These are phyloP conservation scores for Acanthisitta chloris DNA, from an alignment of 2,113 vertebrate genomes.

Conservation along the genomic window DNA sequence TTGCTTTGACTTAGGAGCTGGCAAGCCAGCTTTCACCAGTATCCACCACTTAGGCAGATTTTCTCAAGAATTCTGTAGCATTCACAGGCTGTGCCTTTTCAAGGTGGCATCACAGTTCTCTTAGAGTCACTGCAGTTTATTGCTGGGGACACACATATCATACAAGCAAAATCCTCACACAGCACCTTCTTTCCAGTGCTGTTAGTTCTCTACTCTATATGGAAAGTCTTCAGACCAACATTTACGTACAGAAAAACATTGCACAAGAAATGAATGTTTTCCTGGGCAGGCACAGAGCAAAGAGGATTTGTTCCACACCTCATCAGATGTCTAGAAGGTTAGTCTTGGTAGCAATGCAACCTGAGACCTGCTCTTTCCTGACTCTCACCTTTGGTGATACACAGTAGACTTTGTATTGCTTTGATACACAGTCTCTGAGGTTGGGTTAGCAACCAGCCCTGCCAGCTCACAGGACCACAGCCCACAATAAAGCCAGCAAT, in stretches of 20 bases:
- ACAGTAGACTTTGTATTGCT: neutral
- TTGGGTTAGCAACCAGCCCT: neutral
- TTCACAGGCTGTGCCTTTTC: neutral
- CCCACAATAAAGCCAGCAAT: neutral
- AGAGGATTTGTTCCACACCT: neutral
- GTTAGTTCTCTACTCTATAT: neutral
- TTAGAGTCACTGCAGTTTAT: neutral
- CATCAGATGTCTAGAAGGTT: neutral
- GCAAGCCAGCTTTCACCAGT: neutral
- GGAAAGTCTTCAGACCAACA: neutral
- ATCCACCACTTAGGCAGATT: neutral
- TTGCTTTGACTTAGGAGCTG: neutral
- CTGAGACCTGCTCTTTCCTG: neutral
- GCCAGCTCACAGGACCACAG: neutral
- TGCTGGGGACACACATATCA: neutral
- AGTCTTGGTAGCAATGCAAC: neutral
- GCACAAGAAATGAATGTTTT: neutral
- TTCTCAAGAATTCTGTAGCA: neutral
- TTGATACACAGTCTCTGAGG: neutral
- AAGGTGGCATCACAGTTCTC: neutral
- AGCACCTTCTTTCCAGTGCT: neutral
- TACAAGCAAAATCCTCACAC: neutral
- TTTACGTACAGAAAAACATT: neutral
- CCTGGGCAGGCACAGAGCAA: neutral
- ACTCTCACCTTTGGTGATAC: neutral